A percentile compares a stretch with the other conserved stretches of the same genome.
phyloP scores from a whole-genome alignment of 2,888 invertebrate species.

The Lepeophtheirus nordmannii region DNA sequence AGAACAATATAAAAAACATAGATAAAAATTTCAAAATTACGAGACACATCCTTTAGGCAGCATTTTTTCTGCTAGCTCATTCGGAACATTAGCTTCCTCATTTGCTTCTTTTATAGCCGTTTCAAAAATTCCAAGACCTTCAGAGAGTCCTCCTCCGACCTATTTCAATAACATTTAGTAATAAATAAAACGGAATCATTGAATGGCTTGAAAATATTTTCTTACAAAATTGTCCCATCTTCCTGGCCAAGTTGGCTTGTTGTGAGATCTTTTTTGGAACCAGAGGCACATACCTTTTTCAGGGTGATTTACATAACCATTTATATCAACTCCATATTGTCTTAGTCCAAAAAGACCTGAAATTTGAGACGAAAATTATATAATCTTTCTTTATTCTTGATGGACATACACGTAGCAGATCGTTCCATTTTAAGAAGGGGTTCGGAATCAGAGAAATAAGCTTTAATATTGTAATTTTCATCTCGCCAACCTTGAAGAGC shows the following conservation, averaged over 20 bases:
- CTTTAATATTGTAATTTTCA: conserved; percentile 82
- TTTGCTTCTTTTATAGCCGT: conserved; percentile 83
- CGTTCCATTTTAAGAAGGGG: conserved; percentile 66
- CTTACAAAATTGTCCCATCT: conserved; percentile 81
- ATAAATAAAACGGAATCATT: neutral
- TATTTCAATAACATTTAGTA: neutral
- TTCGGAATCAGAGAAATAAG: conserved; percentile 46
- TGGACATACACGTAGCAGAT: conserved; percentile 60
- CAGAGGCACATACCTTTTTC: conserved; percentile 72
- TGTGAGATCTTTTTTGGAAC: conserved; percentile 76
- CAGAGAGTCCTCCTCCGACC: conserved; percentile 27
- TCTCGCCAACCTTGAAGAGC: conserved; percentile 82
- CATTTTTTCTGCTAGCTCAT: conserved; percentile 55
- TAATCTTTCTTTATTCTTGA: conserved; percentile 13
- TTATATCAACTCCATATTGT: conserved; percentile 86
- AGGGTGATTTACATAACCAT: conserved; percentile 74
- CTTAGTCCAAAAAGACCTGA: conserved; percentile 69
- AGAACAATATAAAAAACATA: neutral
- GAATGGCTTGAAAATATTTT: neutral
- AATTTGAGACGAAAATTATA: neutral
- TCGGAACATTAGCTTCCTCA: conserved; percentile 80
- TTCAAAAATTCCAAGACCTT: conserved; percentile 52
- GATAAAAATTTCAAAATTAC: conserved; percentile 38
- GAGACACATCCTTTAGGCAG: conserved; percentile 66
- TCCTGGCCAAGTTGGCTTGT: conserved; percentile 87